Evolutionary conservation across 2,888 invertebrate genomes (phyloP), one percentile per base, ranked within the genome.

Genomic region (Poecilus cupreus): DNA sequence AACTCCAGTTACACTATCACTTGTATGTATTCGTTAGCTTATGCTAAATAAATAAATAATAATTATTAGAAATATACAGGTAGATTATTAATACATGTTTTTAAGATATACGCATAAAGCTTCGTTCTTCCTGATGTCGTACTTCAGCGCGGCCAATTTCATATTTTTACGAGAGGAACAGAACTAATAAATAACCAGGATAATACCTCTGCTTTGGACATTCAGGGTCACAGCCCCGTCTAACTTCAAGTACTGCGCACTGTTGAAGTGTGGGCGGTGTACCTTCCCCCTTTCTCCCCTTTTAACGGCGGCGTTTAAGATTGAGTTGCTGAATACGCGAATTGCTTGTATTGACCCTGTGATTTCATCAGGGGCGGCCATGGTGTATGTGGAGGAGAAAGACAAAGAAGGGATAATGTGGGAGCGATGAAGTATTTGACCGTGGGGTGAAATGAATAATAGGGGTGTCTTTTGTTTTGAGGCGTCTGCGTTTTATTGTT

Each of bases 291-390:
- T 51, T 2, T 3, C 18, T 51, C 4, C 43, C 11, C 13, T n/a
- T 10, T 43, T 18, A 46, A 43, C 39, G 24, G 24, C 3, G 57
- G 76, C 16, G 5, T 1, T 24, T 51, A 76, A 77, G 60, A 57
- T 77, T 57, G 49, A 74, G 26, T 70, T 70, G 70, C 74, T 74
- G 26, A 51, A 32, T 37, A 37, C 32, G 13, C 8, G 64, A 24
- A 37, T 57, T 57, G 57, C 37, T 51, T 37, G 57, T 43, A 77
- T 77, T 77, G 77, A 77, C 77, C 77, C 43, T 57, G 57, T 77
- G 57, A 54, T 60, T 57, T 51, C 26, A 74, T 74, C 74, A 49
- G 18, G 64, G 51, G 64, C 10, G 37, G 64, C 37, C 10, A 37
- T 37, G 37, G 8, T 51, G 37, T 11, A 16, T 37, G 64, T 1